These are phyloP conservation scores for Acanthurus lineatus DNA, from an alignment of 2,797 vertebrate species.

Conservation along the genomic window DNA sequence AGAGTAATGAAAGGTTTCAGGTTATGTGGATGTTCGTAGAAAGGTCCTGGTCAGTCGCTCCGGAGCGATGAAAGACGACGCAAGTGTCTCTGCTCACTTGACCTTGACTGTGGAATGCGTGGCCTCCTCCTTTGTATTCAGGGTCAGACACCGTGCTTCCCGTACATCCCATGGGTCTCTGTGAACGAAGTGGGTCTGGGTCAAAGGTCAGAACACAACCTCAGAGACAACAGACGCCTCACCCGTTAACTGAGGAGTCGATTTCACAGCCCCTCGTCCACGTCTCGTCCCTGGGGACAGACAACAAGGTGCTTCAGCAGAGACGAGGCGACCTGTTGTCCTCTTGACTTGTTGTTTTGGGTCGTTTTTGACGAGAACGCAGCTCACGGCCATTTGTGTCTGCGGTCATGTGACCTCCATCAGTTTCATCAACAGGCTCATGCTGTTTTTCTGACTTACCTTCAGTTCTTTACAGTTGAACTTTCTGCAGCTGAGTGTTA, in stretches of 20 bases:
- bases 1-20: constrained; percentile 21
- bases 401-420: too few species aligned
- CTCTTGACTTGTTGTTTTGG: background rate
- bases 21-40: constrained; percentile 31
- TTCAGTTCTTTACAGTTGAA: too few species aligned
- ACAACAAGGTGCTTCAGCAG: background rate
- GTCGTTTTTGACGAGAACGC: background rate
- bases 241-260: constrained; percentile 19
- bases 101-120: constrained; percentile 56
- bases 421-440: too few species aligned
- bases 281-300: background rate
- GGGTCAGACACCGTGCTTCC: constrained; percentile 27
- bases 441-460: too few species aligned
- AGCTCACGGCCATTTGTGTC: background rate
- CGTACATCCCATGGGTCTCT: constrained; percentile 21
- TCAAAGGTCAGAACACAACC: constrained; percentile 61
- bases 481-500: too few species aligned
- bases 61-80: constrained; percentile 10
- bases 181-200: constrained; percentile 44
- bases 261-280: too few species aligned
- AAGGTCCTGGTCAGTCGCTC: constrained; percentile 27
- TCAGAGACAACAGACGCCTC: too few species aligned
- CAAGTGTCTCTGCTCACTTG: constrained; percentile 1
- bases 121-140: constrained; percentile 21
- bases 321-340: background rate